A percentile compares a stretch with the other conserved stretches of the same genome.
Evolutionary conservation across 2,113 vertebrate species (phyloP).

Genomic region (Anguilla japonica): DNA sequence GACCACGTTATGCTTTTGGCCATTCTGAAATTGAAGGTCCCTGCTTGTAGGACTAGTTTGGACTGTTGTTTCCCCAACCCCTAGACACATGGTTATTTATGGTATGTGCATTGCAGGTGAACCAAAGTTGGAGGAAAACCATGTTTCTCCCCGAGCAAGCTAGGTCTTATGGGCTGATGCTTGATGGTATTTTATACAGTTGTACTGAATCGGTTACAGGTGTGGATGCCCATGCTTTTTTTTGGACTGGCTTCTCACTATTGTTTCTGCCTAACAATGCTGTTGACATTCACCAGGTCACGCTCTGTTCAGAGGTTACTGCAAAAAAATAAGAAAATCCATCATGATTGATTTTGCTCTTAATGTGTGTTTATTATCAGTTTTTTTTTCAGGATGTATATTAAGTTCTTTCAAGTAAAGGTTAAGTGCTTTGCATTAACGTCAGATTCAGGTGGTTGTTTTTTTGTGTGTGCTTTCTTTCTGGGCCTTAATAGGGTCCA

Average conservation of each 20-base stretch:
- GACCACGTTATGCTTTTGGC: constrained; percentile 69
- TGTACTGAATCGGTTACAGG: constrained; percentile 57
- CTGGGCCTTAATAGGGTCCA: no score
- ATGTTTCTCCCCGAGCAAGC: constrained; percentile 48
- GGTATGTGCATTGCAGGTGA: constrained; percentile 72
- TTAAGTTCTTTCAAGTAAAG: constrained; percentile 81
- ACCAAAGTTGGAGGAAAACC: constrained; percentile 59
- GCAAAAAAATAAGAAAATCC: constrained; percentile 65
- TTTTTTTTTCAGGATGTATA: constrained; percentile 80
- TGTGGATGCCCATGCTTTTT: constrained; percentile 57
- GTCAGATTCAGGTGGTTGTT: constrained; percentile 39
- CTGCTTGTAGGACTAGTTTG: constrained; percentile 66
- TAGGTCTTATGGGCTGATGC: constrained; percentile 66
- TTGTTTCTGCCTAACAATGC: constrained; percentile 65
- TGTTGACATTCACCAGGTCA: constrained; percentile 63
- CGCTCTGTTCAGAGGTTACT: constrained; percentile 63
- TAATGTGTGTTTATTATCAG: constrained; percentile 78
- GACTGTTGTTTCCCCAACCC: constrained; percentile 44
- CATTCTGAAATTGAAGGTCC: constrained; percentile 67
- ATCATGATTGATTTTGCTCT: constrained; percentile 77
- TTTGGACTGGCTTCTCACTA: constrained; percentile 67
- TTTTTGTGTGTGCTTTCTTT: neutral
- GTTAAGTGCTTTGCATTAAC: constrained; percentile 78
- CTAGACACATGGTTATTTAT: constrained; percentile 72
- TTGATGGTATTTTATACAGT: constrained; percentile 62